Evolutionary conservation across 2,888 invertebrate genomes (phyloP).

Genomic region (Andrena chrysosceles): DNA sequence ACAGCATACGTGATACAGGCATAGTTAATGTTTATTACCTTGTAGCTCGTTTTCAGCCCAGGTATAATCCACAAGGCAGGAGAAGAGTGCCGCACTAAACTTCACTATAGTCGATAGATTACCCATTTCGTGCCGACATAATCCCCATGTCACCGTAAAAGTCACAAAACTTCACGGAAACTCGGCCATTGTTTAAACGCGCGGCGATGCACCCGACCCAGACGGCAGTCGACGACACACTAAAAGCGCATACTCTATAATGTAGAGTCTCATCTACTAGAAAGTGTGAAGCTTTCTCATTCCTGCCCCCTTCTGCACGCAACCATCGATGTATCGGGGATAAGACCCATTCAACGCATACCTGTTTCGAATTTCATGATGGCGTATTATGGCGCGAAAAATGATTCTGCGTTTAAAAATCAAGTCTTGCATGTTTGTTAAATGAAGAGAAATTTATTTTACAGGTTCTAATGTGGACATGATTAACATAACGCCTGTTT

Average conservation of each 20-base stretch:
- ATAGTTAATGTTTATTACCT: constrained; percentile 64
- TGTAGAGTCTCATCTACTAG: too few relatives aligned
- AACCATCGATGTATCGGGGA: constrained; percentile 28
- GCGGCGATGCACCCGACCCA: constrained; percentile 41
- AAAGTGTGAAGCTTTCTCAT: constrained; percentile 55
- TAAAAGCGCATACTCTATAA: constrained; percentile 59
- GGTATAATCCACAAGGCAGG: constrained; percentile 81
- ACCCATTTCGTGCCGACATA: constrained; percentile 81
- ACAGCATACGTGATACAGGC: not conserved
- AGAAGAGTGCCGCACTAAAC: constrained; percentile 79
- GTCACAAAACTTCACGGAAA: constrained; percentile 61
- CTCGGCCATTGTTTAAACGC: constrained; percentile 37
- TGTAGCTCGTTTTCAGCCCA: constrained; percentile 74
- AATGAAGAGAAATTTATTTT: not conserved
- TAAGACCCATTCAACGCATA: constrained; percentile 39
- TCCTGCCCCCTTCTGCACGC: not conserved
- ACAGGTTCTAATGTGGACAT: not conserved
- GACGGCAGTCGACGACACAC: constrained; percentile 72
- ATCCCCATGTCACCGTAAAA: constrained; percentile 68
- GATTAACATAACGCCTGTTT: not conserved
- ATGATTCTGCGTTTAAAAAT: not conserved
- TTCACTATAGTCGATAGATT: constrained; percentile 81
- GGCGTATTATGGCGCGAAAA: constrained; percentile 29
- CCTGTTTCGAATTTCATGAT: constrained; percentile 35
- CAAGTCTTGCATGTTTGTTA: not conserved